Conservation (phyloP, 2,797 vertebrate genomes). For the Megaceryle alcyon region DNA sequence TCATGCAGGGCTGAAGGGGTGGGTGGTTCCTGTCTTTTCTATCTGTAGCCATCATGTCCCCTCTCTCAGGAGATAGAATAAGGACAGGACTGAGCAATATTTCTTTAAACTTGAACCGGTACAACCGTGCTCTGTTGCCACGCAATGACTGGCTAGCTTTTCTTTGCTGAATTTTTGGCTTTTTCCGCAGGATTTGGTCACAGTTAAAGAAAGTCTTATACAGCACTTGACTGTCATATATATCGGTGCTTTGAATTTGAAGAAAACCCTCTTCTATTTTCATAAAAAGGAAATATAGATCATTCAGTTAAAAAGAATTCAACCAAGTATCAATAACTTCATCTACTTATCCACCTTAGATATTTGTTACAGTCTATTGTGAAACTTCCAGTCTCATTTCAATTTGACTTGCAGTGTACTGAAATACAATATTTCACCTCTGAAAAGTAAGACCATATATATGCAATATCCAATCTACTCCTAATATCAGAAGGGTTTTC, state of each 20-base stretch:
- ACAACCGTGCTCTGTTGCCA: not conserved
- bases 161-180: not conserved
- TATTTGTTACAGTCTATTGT: not conserved
- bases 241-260: not conserved
- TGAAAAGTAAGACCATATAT: not conserved
- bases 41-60: fast-evolving
- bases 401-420: not conserved
- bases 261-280: not conserved
- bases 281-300: not conserved
- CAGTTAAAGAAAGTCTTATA: not conserved
- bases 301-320: not conserved
- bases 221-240: not conserved
- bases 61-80: not conserved
- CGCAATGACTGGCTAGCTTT: not conserved
- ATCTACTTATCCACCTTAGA: not conserved
- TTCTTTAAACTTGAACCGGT: not conserved
- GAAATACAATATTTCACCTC: not conserved
- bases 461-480: not conserved
- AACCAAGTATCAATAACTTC: not conserved
- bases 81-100: not conserved
- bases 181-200: not conserved
- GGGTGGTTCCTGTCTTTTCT: not conserved
- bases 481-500: not conserved
- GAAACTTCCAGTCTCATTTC: not conserved
- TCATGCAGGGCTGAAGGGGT: fast-evolving